phyloP scores from a whole-genome alignment of 2,888 invertebrate species.

The Tillus elongatus region DNA sequence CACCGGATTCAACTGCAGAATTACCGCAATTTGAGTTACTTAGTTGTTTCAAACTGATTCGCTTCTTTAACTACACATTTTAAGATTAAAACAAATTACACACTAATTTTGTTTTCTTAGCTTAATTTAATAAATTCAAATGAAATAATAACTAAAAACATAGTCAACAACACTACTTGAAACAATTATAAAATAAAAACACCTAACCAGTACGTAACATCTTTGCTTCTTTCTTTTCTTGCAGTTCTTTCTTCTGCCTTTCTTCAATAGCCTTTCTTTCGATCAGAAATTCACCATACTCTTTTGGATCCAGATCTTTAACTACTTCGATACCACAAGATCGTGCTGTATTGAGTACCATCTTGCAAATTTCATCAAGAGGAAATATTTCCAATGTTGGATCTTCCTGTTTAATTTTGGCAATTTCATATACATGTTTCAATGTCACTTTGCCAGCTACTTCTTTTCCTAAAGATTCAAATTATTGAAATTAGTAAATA shows the following conservation, averaged over 20 bases:
- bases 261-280: conserved; percentile 62
- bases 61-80: too few relatives aligned
- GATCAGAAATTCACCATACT: conserved; percentile 73
- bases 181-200: too few relatives aligned
- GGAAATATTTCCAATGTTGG: conserved; percentile 56
- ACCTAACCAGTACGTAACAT: conserved; percentile 76
- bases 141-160: too few relatives aligned
- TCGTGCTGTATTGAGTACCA: conserved; percentile 68
- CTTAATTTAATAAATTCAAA: too few relatives aligned
- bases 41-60: too few relatives aligned
- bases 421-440: conserved; percentile 97
- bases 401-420: conserved; percentile 87
- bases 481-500: not conserved
- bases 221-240: conserved; percentile 82
- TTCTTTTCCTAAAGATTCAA: conserved; percentile 59
- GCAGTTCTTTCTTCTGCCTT: conserved; percentile 64
- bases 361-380: conserved; percentile 66
- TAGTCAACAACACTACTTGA: too few relatives aligned
- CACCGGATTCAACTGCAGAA: too few relatives aligned
- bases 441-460: conserved; percentile 80
- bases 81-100: too few relatives aligned
- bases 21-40: too few relatives aligned
- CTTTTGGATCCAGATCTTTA: conserved; percentile 61
- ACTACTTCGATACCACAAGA: conserved; percentile 83
- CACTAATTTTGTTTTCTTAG: too few relatives aligned